These are phyloP conservation scores for Cenopis cana DNA, from an alignment of 2,888 invertebrate species.

Conservation along the genomic window DNA sequence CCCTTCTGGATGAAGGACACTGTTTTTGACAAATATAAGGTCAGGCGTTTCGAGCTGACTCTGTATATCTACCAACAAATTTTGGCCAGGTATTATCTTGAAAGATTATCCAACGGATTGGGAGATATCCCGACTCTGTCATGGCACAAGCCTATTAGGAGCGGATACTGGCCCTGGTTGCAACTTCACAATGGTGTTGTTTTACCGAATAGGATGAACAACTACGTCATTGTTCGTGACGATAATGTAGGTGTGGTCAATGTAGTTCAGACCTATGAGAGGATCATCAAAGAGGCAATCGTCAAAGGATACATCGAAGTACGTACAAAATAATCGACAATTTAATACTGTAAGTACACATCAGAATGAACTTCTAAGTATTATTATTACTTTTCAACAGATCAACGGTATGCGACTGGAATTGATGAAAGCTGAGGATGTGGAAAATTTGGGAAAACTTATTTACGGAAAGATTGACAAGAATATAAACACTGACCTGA, in stretches of 20 bases:
- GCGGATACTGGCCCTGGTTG: constrained; percentile 86
- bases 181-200: constrained; percentile 83
- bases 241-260: constrained; percentile 62
- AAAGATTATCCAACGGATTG: constrained; percentile 81
- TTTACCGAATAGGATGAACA: constrained; percentile 79
- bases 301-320: constrained; percentile 82
- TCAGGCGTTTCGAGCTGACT: constrained; percentile 82
- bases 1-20: constrained; percentile 87
- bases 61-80: constrained; percentile 87
- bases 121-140: constrained; percentile 76
- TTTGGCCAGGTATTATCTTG: constrained; percentile 85
- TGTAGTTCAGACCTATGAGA: constrained; percentile 75
- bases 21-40: constrained; percentile 66
- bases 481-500: constrained; percentile 57
- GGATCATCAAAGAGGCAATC: constrained; percentile 84
- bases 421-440: constrained; percentile 75
- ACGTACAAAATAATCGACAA: constrained; percentile 46
- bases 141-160: constrained; percentile 72
- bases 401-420: constrained; percentile 72
- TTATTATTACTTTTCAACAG: constrained; percentile 54
- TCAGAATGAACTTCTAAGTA: not conserved
- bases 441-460: constrained; percentile 83
- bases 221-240: constrained; percentile 66
- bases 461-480: constrained; percentile 78
- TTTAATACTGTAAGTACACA: not conserved